Base-by-base conservation (phyloP, 2,888 invertebrate genomes). In the Terebella lapidaria region DNA sequence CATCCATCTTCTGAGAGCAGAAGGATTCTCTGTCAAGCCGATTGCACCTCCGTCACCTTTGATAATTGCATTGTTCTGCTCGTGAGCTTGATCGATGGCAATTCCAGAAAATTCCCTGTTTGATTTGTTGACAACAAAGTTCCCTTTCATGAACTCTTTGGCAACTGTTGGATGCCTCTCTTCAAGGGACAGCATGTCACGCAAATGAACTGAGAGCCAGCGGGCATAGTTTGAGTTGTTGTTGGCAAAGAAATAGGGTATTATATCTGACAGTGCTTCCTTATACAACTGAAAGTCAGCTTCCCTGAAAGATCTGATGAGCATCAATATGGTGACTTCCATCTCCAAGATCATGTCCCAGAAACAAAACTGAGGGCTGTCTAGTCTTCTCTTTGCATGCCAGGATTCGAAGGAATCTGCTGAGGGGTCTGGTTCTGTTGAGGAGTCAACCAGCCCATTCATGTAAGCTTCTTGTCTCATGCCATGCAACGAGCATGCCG, bases 51-150 rank as follows among this genome's bases (percentile, higher is more conserved):
- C 67, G 49, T 73, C 66, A 42, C 60, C 68, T 61, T 71, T 72
- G 46, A 69, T 62, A 27, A 67, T 29, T 29, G 58, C 66, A 64
- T 71, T 71, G 47, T 46, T 58, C 35, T 72, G 70, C 51, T 72
- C 69, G 56, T 72, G 69, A 5, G 69, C 65, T 55, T 67, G 69
- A 55, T 70, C 63, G 35, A 67, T 65, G n/a, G 70, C 65, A 51
- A 69, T 59, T 42, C 59, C 56, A 20, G 67, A 69, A 51, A 64
- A 69, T n/a, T 54, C 47, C 22, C 57, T 28, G 5, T 45, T 54
- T 15, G 67, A 62, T 49, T 72, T 72, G 51, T 59, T 45, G 1
- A 70, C 61, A 27, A 60, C 60, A 59, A 69, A 69, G 3, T 63
- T 65, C 18, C 69, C 68, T n/a, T 46, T 56, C 4, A 62, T 3